Percentiles rank a stretch among this genome's conserved stretches.
Evolutionary conservation across 2,888 invertebrate genomes (phyloP).

Genomic region (Cephus runcator): DNA sequence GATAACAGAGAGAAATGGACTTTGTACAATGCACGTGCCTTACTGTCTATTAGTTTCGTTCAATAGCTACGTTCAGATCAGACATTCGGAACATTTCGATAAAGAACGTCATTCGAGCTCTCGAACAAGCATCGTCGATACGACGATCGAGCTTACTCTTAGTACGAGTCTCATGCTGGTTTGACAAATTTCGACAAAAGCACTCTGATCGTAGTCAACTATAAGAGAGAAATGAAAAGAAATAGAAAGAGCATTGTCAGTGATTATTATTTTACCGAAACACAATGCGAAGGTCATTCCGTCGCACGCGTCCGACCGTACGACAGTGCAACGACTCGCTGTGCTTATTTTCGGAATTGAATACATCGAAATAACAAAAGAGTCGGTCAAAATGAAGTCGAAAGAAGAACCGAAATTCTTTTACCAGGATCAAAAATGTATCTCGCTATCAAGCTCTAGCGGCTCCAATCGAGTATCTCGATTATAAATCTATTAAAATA

Average conservation of each 20-base stretch:
- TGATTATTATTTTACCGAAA: not conserved
- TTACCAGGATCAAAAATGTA: not conserved
- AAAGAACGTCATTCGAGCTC: not conserved
- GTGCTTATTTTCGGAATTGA: not conserved
- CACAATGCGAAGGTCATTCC: not conserved
- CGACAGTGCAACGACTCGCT: not conserved
- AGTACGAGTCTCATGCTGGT: not conserved
- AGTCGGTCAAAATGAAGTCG: not conserved
- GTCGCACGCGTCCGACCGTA: not conserved
- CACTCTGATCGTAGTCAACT: not conserved
- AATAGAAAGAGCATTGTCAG: not conserved
- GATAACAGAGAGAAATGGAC: not conserved
- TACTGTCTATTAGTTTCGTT: not conserved
- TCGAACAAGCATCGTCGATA: not conserved
- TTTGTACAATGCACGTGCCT: conserved; percentile 1
- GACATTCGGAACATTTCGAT: not conserved
- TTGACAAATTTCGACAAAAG: not conserved
- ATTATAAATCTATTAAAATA: not conserved
- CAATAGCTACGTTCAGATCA: not conserved
- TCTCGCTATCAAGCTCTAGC: not conserved
- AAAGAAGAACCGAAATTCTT: not conserved
- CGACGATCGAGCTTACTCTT: not conserved
- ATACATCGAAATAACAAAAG: not conserved
- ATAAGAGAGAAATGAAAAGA: not conserved
- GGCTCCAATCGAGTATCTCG: not conserved